Evolutionary conservation across 2,797 vertebrate genomes (phyloP).

Genomic region (Periparus ater): DNA sequence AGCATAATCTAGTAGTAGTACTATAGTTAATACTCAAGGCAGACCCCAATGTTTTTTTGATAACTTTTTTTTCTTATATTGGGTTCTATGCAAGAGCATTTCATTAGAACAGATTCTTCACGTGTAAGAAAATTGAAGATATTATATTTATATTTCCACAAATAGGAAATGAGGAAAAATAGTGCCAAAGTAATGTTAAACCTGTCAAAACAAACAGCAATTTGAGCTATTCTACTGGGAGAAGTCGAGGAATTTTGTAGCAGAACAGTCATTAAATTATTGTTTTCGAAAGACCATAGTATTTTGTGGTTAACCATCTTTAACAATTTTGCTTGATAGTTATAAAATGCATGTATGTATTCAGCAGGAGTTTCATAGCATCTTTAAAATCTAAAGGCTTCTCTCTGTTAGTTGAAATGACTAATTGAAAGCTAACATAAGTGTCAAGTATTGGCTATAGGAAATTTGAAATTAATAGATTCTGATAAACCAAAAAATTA

Average conservation of each 20-base stretch:
- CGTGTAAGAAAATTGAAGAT: background rate
- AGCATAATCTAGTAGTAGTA: background rate
- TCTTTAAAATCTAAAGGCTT: conserved; percentile 8
- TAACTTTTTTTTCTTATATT: background rate
- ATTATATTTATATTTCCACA: background rate
- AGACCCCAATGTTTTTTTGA: background rate
- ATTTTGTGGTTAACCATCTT: conserved; percentile 22
- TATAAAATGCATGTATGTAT: background rate
- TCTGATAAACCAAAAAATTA: background rate
- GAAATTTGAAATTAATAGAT: conserved; percentile 8
- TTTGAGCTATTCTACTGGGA: background rate
- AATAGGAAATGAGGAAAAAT: background rate
- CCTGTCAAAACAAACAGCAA: background rate
- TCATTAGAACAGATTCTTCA: background rate
- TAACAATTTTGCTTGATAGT: background rate
- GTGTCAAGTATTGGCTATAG: background rate
- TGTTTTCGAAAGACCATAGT: background rate
- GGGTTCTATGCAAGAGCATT: background rate
- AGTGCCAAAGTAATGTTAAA: background rate
- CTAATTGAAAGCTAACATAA: background rate
- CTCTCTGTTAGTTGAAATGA: background rate
- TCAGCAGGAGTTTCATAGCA: background rate
- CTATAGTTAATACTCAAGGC: background rate
- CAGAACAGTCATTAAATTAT: background rate
- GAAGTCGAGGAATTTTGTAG: background rate